Evolutionary conservation across 2,797 vertebrate species (phyloP).

Genomic region (Hemibagrus guttatus): DNA sequence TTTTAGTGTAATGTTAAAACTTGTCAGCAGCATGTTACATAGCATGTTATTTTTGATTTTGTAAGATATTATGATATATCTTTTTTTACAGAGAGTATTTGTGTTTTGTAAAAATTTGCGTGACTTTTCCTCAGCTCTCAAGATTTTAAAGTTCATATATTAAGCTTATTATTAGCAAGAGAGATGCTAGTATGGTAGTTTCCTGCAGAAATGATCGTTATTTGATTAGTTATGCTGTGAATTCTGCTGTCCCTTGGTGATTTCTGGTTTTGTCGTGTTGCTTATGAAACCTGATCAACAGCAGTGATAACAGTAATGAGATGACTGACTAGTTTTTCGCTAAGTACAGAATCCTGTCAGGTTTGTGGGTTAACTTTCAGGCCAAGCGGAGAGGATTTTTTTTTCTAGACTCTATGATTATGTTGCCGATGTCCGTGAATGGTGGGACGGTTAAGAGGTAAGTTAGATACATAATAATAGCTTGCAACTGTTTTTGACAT

Average conservation of each 20-base stretch:
- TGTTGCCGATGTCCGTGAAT: background rate
- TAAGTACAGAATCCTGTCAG: background rate
- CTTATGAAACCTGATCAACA: background rate
- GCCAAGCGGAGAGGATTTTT: background rate
- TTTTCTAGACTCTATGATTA: constrained; percentile 3
- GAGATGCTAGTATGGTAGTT: too few species aligned
- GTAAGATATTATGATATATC: background rate
- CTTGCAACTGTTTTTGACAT: constrained; percentile 24
- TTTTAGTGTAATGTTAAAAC: background rate
- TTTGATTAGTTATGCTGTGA: background rate
- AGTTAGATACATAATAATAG: constrained; percentile 1
- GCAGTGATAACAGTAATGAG: background rate
- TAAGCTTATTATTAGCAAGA: too few species aligned
- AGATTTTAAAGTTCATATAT: background rate
- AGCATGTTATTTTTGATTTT: background rate
- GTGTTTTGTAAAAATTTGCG: too few species aligned
- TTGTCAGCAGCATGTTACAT: background rate
- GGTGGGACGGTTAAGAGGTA: background rate
- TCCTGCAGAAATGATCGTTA: background rate
- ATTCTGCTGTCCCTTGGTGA: background rate
- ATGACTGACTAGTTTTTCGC: background rate
- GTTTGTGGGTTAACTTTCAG: background rate
- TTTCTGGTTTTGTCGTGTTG: background rate
- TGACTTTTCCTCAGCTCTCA: background rate
- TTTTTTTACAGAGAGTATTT: background rate